A percentile compares a stretch with the other conserved stretches of the same genome.
Evolutionary conservation across 2,888 invertebrate genomes (phyloP).

Genomic region (Parnassius apollo): DNA sequence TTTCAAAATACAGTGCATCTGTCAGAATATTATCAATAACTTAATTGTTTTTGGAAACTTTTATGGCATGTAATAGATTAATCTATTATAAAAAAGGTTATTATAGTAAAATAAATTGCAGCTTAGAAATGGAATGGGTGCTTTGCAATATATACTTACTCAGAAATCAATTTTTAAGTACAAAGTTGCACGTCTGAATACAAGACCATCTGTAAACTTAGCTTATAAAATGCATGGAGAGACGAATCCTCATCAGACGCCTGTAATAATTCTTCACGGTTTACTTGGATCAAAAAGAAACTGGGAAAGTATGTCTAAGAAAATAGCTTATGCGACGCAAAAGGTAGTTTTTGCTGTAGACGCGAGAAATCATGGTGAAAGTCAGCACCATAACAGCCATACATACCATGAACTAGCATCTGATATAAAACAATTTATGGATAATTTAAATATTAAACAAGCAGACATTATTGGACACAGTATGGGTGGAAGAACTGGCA

Average conservation of each 20-base stretch:
- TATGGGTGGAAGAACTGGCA: conserved; percentile 94
- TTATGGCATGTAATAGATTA: no score
- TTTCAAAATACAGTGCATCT: no score
- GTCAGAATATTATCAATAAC: no score
- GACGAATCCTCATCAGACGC: conserved; percentile 47
- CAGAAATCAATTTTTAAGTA: conserved; percentile 2
- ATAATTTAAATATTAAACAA: conserved; percentile 77
- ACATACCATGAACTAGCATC: conserved; percentile 86
- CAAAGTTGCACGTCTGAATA: conserved; percentile 1
- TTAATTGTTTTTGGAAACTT: no score
- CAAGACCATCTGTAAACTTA: conserved; percentile 39
- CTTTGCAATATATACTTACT: conserved; percentile 23
- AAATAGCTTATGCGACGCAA: conserved; percentile 79
- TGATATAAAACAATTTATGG: conserved; percentile 84
- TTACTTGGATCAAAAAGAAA: conserved; percentile 93
- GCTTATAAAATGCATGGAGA: conserved; percentile 43
- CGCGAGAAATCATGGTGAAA: conserved; percentile 95
- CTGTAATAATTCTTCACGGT: conserved; percentile 90
- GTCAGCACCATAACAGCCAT: conserved; percentile 87
- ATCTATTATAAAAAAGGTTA: background rate
- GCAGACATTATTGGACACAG: conserved; percentile 90
- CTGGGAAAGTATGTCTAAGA: conserved; percentile 90
- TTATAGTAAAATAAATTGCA: background rate
- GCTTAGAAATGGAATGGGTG: conserved; percentile 40
- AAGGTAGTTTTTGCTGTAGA: conserved; percentile 89